phyloP scores from a whole-genome alignment of 1,140 invertebrate species.

The Scaptomyza montana region DNA sequence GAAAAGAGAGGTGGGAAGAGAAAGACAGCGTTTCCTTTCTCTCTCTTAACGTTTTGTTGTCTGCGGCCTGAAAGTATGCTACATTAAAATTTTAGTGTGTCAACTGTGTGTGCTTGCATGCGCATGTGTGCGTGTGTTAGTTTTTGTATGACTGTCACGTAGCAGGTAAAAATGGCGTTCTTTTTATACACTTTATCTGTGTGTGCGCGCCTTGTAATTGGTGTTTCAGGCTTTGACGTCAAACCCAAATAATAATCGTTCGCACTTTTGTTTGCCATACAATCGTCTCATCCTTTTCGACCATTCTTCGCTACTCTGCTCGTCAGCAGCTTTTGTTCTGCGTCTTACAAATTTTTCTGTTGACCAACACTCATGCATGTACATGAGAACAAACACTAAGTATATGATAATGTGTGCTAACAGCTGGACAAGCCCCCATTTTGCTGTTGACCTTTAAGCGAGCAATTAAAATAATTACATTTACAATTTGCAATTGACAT shows the following conservation, averaged over 20 bases:
- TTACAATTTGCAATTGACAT: slow-evolving; percentile 68
- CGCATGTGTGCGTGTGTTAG: slow-evolving; percentile 30
- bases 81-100: slow-evolving; percentile 81
- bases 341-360: slow-evolving; percentile 13
- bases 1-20: slow-evolving; percentile 6
- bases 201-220: slow-evolving; percentile 65
- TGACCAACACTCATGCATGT: slow-evolving; percentile 17
- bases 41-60: slow-evolving; percentile 52
- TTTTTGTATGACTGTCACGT: slow-evolving; percentile 47
- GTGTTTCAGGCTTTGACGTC: slow-evolving; percentile 80
- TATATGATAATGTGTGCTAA: slow-evolving; percentile 24
- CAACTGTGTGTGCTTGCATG: slow-evolving; percentile 62
- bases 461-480: slow-evolving; percentile 76
- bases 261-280: slow-evolving; percentile 68
- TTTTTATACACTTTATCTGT: slow-evolving; percentile 7
- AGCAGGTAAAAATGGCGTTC: slow-evolving; percentile 43
- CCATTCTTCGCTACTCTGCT: neutral
- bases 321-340: slow-evolving; percentile 27
- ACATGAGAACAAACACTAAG: neutral
- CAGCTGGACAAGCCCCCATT: slow-evolving; percentile 4
- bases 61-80: slow-evolving; percentile 74
- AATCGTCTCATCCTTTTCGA: neutral
- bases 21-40: neutral
- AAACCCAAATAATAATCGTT: slow-evolving; percentile 80
- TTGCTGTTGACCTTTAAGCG: slow-evolving; percentile 53